phyloP scores from a whole-genome alignment of 2,888 invertebrate species.

The Agrilus mali region DNA sequence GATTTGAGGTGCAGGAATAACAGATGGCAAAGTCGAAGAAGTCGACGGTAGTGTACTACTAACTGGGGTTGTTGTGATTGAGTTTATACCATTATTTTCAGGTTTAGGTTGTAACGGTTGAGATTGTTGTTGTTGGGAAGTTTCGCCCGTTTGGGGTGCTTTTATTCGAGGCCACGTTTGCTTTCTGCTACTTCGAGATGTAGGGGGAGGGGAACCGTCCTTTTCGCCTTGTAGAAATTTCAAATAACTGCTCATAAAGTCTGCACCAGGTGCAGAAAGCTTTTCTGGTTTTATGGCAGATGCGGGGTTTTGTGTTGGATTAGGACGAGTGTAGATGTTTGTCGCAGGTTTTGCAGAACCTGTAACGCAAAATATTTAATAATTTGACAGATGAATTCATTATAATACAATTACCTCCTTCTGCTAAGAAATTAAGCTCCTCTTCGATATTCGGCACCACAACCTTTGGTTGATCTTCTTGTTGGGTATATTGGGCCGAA shows the following conservation, averaged over 20 bases:
- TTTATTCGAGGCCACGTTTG: constrained; percentile 48
- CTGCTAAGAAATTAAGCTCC: constrained; percentile 69
- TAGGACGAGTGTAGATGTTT: constrained; percentile 13
- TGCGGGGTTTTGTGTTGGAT: constrained; percentile 29
- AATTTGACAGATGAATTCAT: constrained; percentile 4
- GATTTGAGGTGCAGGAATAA: constrained; percentile 22
- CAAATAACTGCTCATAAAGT: constrained; percentile 79
- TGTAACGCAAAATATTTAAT: constrained; percentile 13
- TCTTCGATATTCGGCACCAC: constrained; percentile 83
- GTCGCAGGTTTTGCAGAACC: constrained; percentile 16
- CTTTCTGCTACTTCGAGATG: constrained; percentile 51
- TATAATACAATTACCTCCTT: constrained; percentile 23
- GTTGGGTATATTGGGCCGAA: constrained; percentile 19
- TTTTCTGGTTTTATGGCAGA: constrained; percentile 39
- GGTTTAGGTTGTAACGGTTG: constrained; percentile 27
- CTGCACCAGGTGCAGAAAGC: constrained; percentile 50
- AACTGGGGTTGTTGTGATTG: constrained; percentile 27
- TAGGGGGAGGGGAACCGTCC: constrained; percentile 68
- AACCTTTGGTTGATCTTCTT: constrained; percentile 61
- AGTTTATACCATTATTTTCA: constrained; percentile 3
- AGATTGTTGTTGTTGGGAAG: constrained; percentile 22
- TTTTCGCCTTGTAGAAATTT: constrained; percentile 75
- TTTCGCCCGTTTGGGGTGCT: constrained; percentile 10
- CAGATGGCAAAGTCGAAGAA: constrained; percentile 6
- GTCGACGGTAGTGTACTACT: constrained; percentile 17